Percentiles rank a stretch among this genome's conserved stretches.
These are phyloP conservation scores for Saxidomus purpurata DNA, from an alignment of 1,140 invertebrate species.

Conservation along the genomic window DNA sequence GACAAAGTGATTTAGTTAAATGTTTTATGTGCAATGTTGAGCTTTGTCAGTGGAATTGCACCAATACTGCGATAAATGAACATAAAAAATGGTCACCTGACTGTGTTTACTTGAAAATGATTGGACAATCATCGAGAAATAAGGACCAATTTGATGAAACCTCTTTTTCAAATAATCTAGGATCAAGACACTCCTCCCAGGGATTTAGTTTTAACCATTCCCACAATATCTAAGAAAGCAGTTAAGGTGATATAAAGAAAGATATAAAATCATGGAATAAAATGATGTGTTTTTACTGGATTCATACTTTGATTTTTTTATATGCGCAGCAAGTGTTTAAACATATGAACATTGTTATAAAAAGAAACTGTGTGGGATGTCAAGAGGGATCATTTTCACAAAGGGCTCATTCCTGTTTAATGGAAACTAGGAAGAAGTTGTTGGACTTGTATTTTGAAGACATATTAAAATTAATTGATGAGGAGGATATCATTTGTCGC, in stretches of 20 bases:
- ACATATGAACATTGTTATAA: not conserved
- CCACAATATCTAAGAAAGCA: not conserved
- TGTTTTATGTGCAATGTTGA: no score
- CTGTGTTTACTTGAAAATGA: no score
- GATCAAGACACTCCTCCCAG: not conserved
- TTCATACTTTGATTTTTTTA: conserved; percentile 9
- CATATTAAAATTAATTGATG: not conserved
- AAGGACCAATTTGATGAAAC: not conserved
- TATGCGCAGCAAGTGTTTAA: not conserved
- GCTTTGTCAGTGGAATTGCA: no score
- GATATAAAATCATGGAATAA: no score
- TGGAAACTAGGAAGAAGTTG: not conserved
- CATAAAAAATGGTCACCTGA: no score
- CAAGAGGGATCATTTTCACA: not conserved
- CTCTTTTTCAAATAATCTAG: not conserved
- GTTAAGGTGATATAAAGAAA: not conserved
- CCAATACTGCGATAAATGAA: no score
- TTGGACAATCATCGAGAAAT: not conserved
- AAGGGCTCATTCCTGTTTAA: not conserved
- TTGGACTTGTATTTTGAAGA: conserved; percentile 1
- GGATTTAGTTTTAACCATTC: not conserved
- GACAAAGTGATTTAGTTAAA: no score
- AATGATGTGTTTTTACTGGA: not conserved
- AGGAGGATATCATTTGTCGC: not conserved
- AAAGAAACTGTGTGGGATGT: not conserved